These are phyloP conservation scores for Hipparchia semele DNA, from an alignment of 2,888 invertebrate species.

Conservation along the genomic window DNA sequence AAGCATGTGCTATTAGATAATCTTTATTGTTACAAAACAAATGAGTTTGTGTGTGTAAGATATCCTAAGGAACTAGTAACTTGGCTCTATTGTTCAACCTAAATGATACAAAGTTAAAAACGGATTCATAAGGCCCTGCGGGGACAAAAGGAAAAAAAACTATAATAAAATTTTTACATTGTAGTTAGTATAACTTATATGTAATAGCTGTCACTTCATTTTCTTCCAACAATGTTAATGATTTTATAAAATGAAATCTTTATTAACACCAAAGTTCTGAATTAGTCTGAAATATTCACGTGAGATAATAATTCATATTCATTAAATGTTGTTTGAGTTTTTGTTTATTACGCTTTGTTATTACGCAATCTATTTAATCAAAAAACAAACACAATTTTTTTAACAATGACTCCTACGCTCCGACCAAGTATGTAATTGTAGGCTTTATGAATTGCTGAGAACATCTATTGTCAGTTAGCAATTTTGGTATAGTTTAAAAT, in stretches of 20 bases:
- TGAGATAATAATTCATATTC: too few species aligned
- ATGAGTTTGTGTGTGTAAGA: constrained; percentile 17
- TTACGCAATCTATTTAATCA: neutral
- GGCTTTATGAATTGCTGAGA: constrained; percentile 25
- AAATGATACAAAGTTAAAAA: constrained; percentile 6
- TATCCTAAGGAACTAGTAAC: constrained; percentile 17
- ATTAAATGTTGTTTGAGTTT: too few species aligned
- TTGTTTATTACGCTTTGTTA: too few species aligned
- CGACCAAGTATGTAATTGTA: neutral
- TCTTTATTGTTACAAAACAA: constrained; percentile 37
- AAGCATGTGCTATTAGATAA: constrained; percentile 35
- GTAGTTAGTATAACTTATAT: too few species aligned
- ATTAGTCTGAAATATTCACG: too few species aligned
- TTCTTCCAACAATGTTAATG: too few species aligned
- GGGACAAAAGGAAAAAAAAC: too few species aligned
- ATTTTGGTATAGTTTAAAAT: neutral
- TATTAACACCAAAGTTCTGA: too few species aligned
- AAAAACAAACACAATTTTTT: neutral
- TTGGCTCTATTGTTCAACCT: constrained; percentile 15
- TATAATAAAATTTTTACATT: too few species aligned
- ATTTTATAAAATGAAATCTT: too few species aligned
- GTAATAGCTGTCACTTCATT: neutral
- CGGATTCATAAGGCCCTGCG: neutral
- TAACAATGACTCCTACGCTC: constrained; percentile 4
- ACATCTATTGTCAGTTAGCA: constrained; percentile 4